Evolutionary conservation across 1,140 invertebrate genomes (phyloP), one percentile per base, ranked within the genome.

Genomic region (Diachasma alloeum): DNA sequence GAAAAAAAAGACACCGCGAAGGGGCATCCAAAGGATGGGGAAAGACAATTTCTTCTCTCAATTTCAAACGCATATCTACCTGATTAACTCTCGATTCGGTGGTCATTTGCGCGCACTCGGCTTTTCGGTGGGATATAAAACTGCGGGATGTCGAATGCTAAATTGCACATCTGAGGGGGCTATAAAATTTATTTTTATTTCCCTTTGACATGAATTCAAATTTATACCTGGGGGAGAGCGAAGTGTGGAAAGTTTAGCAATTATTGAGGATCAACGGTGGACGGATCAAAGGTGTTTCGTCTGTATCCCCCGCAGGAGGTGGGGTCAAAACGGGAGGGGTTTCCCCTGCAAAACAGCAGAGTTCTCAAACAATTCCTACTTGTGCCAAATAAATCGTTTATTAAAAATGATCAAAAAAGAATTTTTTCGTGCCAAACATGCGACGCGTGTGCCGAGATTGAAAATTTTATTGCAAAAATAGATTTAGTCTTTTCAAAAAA

Each of bases 71-170:
- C 59, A 63, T 63, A 24, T 63, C 24, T 63, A 19, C 59, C 59
- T 63, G 59, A 63, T 63, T 63, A 63, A 63, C 59, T 63, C 59
- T 63, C 59, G 59, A 63, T 63, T 63, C 59, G 59, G 59, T 31
- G 59, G 59, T 63, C 59, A 63, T 63, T 63, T 63, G n/a, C 24
- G 59, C 24, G 59, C 24, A 31, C 24, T 53, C 13, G 19, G 19
- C 9, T 19, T 63, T 63, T 63, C 19, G 15, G 15, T 63, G 4
- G 59, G 24, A 19, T 26, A 63, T 63, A 11, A 63, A 63, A 63
- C 59, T 15, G 22, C 59, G 59, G 59, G 59, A 63, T 63, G 59
- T 63, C 59, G 59, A 63, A 63, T 63, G 59, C 1, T 26, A 63
- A 63, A 63, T 63, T 63, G 59, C 59, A 63, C 59, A 63, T 63